Conservation (phyloP, 2,797 vertebrate species). For the Eidolon dupreanum region DNA sequence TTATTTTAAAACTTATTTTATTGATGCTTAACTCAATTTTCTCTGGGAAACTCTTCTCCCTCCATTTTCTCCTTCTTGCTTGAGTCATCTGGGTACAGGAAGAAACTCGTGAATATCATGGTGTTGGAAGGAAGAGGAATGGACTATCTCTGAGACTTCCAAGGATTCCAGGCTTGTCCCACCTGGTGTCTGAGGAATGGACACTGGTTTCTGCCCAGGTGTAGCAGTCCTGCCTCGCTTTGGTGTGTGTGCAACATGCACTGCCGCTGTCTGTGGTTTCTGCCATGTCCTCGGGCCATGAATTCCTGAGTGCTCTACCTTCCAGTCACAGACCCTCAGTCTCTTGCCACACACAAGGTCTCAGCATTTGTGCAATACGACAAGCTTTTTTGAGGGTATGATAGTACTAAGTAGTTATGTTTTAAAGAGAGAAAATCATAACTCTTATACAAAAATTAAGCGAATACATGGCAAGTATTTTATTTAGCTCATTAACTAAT, state of each 20-base stretch:
- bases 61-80: background rate
- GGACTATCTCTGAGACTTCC: background rate
- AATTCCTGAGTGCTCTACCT: background rate
- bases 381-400: background rate
- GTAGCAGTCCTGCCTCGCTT: background rate
- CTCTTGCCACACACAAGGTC: background rate
- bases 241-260: background rate
- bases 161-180: background rate
- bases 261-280: background rate
- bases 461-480: background rate
- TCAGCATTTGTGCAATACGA: background rate
- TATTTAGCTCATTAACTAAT: background rate
- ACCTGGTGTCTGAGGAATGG: background rate
- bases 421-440: background rate
- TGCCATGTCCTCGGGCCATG: background rate
- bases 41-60: background rate
- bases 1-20: background rate
- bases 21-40: background rate
- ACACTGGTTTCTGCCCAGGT: background rate
- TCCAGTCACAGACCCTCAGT: background rate
- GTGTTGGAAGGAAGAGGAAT: background rate
- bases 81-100: background rate
- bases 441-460: conserved; percentile 20
- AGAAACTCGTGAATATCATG: background rate
- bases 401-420: background rate